Evolutionary conservation across 2,113 vertebrate genomes (phyloP), one percentile per base, ranked within the genome.

Genomic region (Hemibagrus wyckioides): DNA sequence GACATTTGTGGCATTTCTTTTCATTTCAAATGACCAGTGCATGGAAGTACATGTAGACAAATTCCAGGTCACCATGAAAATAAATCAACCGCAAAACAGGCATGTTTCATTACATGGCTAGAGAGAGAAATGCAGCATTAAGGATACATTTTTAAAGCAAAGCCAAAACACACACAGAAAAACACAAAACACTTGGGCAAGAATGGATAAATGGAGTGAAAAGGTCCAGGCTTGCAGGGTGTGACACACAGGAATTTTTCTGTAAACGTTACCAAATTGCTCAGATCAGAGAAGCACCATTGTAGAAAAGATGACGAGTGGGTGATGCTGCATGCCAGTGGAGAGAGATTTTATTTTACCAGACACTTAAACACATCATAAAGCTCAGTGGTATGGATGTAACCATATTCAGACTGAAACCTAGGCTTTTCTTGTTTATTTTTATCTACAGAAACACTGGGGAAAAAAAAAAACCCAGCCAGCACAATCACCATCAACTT

Each of bases 61-160:
- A 82, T 81, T 86, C 59, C 83, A 59, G 79, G 71, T 80, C 83
- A 85, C 82, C 52, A 85, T 85, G 82, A 86, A 63, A 86, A 57
- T 83, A 84, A 83, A 85, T 57, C 87, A 73, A 63, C 33, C 56
- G 23, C 73, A 85, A 85, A 89, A 90, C 90, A 89, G 87, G 75
- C 83, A 69, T 86, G 57, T 89, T 88, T 89, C 88, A 91, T 88
- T 89, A 88, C 41, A 89, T 17, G 41, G 57, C 57, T 36, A 52
- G 54, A 76, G 83, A 50, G 54, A 7, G 81, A 84, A 89, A 48
- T 71, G 36, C 28, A 59, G 84, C 84, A 86, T 83, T 83, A 83
- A 84, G 83, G 73, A 85, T 17, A 77, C 39, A 25, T 57, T 71
- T 84, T 73, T 77, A 88, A 86, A 79, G 82, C 13, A 80, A 80